Percentiles rank a stretch among this genome's conserved stretches.
phyloP scores from a whole-genome alignment of 2,113 vertebrate species.

The Fregetta grallaria region DNA sequence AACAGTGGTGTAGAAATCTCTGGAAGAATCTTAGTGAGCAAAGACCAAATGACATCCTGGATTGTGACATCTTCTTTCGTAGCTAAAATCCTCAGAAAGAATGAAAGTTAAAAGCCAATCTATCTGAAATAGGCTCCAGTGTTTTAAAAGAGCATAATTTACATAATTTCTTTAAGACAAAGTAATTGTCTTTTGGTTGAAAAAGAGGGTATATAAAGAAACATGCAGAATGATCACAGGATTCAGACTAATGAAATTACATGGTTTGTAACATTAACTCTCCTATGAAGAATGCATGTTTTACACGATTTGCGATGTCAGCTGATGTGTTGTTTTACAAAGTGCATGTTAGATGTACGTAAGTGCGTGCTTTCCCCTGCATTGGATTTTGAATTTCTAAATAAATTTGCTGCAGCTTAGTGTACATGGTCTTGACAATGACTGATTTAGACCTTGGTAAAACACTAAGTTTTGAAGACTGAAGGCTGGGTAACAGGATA shows the following conservation, averaged over 20 bases:
- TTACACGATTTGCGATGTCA: accelerated
- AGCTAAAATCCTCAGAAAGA: not conserved
- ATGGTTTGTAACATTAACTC: not conserved
- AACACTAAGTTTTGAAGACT: not conserved
- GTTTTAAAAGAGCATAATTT: not conserved
- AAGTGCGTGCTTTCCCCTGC: not conserved
- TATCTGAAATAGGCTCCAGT: not conserved
- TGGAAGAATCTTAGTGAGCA: not conserved
- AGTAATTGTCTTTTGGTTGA: not conserved
- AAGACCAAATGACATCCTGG: not conserved
- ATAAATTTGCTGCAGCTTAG: not conserved
- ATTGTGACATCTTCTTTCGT: not conserved
- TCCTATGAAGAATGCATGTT: not conserved
- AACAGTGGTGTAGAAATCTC: not conserved
- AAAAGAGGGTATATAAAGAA: not conserved
- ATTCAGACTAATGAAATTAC: not conserved
- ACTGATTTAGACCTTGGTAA: not conserved
- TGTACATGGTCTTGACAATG: not conserved
- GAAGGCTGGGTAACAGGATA: not conserved
- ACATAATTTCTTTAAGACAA: accelerated
- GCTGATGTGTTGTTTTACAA: not conserved
- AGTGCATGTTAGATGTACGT: accelerated
- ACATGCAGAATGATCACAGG: not conserved
- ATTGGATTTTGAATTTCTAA: not conserved
- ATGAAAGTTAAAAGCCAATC: not conserved